Base-by-base conservation (phyloP, 2,888 invertebrate species). In the Clostera curtula region DNA sequence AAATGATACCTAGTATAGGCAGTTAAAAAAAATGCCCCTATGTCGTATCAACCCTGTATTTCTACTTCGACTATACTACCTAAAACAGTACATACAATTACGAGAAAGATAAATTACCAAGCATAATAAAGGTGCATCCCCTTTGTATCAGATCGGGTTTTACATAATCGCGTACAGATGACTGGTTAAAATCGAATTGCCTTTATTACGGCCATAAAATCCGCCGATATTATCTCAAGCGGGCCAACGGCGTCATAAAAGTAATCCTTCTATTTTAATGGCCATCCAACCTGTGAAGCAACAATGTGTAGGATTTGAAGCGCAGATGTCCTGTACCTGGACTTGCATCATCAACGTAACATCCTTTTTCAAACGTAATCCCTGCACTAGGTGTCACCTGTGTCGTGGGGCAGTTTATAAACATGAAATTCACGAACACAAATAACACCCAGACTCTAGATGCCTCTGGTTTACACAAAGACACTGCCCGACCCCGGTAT, bases 241-340 rank as follows among this genome's bases (percentile, higher is more conserved):
- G 73, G 58, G 70, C 73, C 71, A 74, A 74, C 67, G 50, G 65
- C 62, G 68, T 68, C 43, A 76, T 80, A 77, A 80, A 79, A 77
- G 76, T 77, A 79, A 80, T 77, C 79, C 77, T 72, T 72, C 70
- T 70, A 77, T 74, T 79, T 77, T 79, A 79, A 77, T 77, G 76
- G 70, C 56, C 56, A 62, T 64, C 65, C 72, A 74, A 75, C 73
- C 74, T 76, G 76, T 62, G 67, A 63, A 71, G 74, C 74, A 76
- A 76, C 75, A 72, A 70, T 74, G 72, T 74, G 63, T 60, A 55
- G 64, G 69, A 72, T 69, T 71, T 62, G 61, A 60, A 53, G 50
- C 44, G 40, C 43, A 49, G 44, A 48, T 40, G 54, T 54, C 45
- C 53, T 53, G 50, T 38, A 43, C 40, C 43, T 49, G 51, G 49